phyloP scores from a whole-genome alignment of 2,113 vertebrate genomes.

The Burhinus oedicnemus region DNA sequence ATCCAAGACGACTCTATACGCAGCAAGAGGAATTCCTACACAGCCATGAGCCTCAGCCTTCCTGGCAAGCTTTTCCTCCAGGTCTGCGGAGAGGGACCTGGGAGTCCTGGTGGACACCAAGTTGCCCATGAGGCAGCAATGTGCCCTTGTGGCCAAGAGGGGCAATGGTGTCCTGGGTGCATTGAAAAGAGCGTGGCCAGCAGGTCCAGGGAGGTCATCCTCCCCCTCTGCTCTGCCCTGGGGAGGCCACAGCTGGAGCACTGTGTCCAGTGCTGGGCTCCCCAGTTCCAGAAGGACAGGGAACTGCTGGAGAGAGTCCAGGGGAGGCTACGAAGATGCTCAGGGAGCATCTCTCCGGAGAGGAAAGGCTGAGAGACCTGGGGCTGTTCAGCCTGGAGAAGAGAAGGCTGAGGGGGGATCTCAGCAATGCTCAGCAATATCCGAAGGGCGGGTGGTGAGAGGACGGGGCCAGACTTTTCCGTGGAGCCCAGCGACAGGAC shows the following conservation, averaged over 20 bases:
- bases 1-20: accelerated
- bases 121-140: neutral
- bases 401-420: neutral
- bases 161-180: neutral
- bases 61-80: neutral
- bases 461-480: neutral
- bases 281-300: neutral
- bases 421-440: neutral
- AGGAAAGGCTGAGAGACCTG: neutral
- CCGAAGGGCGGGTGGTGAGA: neutral
- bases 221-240: neutral
- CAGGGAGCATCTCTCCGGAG: neutral
- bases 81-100: neutral
- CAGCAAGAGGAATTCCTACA: neutral
- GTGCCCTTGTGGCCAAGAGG: neutral
- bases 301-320: neutral
- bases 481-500: neutral
- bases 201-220: neutral
- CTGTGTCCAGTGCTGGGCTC: neutral
- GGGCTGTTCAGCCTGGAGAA: neutral
- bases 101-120: neutral
- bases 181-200: neutral
- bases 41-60: neutral
- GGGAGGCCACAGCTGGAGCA: neutral
- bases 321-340: neutral